Evolutionary conservation across 2,888 invertebrate genomes (phyloP).

Genomic region (Catocala nupta): DNA sequence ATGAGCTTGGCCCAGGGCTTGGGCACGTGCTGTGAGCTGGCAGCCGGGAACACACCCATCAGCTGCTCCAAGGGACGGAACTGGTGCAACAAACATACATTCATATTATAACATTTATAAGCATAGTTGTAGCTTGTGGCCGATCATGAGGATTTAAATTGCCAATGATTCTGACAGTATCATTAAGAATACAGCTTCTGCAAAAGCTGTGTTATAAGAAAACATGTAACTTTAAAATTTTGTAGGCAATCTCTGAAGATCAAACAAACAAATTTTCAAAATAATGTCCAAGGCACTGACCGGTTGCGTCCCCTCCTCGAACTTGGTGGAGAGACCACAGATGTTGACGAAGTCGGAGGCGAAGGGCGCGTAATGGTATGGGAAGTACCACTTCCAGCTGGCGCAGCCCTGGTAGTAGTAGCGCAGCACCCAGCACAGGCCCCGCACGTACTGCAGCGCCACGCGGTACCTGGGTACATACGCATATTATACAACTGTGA

Average conservation of each 20-base stretch:
- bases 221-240: no score
- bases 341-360: slow-evolving; percentile 99
- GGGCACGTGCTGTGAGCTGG: slow-evolving; percentile 97
- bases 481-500: no score
- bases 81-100: slow-evolving; percentile 74
- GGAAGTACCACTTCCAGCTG: slow-evolving; percentile 99
- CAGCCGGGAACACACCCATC: slow-evolving; percentile 99
- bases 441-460: slow-evolving; percentile 97
- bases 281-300: slow-evolving; percentile 80
- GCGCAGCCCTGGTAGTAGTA: slow-evolving; percentile 99
- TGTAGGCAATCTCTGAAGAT: no score
- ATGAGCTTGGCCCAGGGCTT: slow-evolving; percentile 97
- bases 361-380: slow-evolving; percentile 99
- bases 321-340: slow-evolving; percentile 93
- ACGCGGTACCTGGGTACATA: slow-evolving; percentile 90
- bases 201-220: no score
- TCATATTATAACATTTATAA: not conserved
- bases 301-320: slow-evolving; percentile 95
- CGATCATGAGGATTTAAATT: no score
- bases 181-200: no score
- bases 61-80: slow-evolving; percentile 99
- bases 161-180: no score
- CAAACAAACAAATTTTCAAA: no score
- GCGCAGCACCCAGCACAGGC: slow-evolving; percentile 98
- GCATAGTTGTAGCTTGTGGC: no score